Evolutionary conservation across 2,797 vertebrate species (phyloP).

Genomic region (Gorsachius magnificus): DNA sequence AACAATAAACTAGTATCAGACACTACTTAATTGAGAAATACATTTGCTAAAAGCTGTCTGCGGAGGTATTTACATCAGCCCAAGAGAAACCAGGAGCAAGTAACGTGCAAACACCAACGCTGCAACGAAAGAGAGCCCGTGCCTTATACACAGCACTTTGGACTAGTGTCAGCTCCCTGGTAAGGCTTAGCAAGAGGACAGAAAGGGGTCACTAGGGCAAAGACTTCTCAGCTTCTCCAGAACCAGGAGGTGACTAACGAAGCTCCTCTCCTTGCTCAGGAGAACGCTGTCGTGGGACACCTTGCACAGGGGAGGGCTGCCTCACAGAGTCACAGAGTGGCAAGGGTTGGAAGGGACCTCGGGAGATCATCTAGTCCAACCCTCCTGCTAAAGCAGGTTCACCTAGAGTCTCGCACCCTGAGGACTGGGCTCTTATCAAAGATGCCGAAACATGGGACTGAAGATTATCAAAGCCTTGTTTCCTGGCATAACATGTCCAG

Average conservation of each 20-base stretch:
- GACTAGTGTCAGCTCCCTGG: neutral
- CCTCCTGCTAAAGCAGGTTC: too few relatives aligned
- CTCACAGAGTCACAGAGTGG: too few relatives aligned
- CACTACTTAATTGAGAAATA: constrained; percentile 71
- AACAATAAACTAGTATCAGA: constrained; percentile 75
- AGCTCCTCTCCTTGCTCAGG: neutral
- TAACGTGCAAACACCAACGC: neutral
- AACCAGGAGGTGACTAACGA: neutral
- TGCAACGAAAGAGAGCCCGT: neutral
- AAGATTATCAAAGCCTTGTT: neutral
- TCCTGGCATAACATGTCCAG: neutral
- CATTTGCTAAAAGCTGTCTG: constrained; percentile 19
- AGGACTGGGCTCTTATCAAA: neutral
- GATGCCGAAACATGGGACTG: neutral
- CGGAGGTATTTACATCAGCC: neutral
- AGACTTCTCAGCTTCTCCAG: neutral
- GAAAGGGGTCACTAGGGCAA: neutral
- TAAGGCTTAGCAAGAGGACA: neutral
- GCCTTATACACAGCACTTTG: neutral
- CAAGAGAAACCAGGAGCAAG: neutral
- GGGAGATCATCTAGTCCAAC: too few relatives aligned
- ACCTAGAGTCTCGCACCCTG: neutral
- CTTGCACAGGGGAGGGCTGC: neutral
- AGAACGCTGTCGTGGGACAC: rapidly evolving
- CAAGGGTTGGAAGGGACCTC: too few relatives aligned